Base-by-base conservation (phyloP, 2,113 vertebrate genomes). In the Myotis davidii region DNA sequence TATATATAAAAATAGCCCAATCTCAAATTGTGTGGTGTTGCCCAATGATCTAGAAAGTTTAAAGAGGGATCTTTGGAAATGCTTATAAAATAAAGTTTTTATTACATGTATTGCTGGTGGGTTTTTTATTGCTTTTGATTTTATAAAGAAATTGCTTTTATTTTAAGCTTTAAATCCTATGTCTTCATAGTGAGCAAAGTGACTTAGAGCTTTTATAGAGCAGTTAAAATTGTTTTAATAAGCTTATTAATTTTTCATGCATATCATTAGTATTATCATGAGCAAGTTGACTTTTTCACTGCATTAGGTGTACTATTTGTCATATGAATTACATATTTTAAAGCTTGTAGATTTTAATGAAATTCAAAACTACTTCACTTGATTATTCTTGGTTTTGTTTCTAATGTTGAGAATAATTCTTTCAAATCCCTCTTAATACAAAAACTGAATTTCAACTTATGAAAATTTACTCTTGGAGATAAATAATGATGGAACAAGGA, bases 101-200 rank as follows among this genome's bases (percentile, higher is more conserved):
- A 54, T 74, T 73, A 73, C 34, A 13, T 87, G 67, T 81, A 82
- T 72, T 91, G 13, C 20, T 59, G 39, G 32, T 70, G 6, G 17
- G 27, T 2, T 48, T 91, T 56, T 85, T 78, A 73, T 69, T 91
- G 52, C 45, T 93, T 94, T 79, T 73, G 17, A 54, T n/a, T 78
- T 95, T 76, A 94, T 76, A 94, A n/a, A 86, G 37, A 89, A 56
- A 94, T n/a, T 25, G 32, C 54, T 70, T 91, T 76, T 56, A 76
- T 54, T 79, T 92, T 84, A 27, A 92, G 69, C 5, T 89, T 91
- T 73, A 82, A 85, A 67, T 85, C 39, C 10, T 78, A 21, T 74
- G 23, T 72, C 52, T 34, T 79, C 70, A 73, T 67, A 78, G 29
- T 27, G 42, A 83, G 32, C 25, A 56, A 88, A n/a, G 17, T 82